These are phyloP conservation scores for Vultur gryphus DNA, from an alignment of 2,797 vertebrate genomes.

Conservation along the genomic window DNA sequence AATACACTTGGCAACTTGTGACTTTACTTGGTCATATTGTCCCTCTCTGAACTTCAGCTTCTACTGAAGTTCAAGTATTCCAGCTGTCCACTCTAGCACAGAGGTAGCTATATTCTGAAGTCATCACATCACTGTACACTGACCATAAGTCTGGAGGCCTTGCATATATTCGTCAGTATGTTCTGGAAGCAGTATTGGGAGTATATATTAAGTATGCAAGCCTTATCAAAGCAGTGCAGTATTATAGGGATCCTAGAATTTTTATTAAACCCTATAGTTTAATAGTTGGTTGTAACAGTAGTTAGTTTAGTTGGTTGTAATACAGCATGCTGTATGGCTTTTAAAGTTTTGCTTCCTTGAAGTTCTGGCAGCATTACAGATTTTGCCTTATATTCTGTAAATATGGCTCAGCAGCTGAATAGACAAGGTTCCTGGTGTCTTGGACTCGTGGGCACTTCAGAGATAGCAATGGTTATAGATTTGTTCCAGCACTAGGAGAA, in stretches of 20 bases:
- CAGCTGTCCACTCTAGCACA: background rate
- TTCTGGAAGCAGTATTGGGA: background rate
- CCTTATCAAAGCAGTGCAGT: background rate
- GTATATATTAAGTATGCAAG: background rate
- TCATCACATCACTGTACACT: background rate
- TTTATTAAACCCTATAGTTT: background rate
- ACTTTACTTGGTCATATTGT: background rate
- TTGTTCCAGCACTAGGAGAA: background rate
- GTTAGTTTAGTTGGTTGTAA: background rate
- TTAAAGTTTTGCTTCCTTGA: background rate
- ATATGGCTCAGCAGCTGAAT: background rate
- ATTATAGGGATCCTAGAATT: background rate
- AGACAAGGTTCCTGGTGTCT: background rate
- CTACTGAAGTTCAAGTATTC: background rate
- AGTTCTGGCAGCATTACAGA: background rate
- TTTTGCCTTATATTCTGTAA: background rate
- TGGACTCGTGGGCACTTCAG: background rate
- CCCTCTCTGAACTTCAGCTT: background rate
- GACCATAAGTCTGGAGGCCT: background rate
- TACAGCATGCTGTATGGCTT: background rate
- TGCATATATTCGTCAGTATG: accelerated
- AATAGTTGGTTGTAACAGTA: background rate
- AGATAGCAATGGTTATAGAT: background rate
- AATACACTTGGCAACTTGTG: background rate
- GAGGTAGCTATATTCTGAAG: background rate